Evolutionary conservation across 2,797 vertebrate species (phyloP).

Genomic region (Taenioides sp.): DNA sequence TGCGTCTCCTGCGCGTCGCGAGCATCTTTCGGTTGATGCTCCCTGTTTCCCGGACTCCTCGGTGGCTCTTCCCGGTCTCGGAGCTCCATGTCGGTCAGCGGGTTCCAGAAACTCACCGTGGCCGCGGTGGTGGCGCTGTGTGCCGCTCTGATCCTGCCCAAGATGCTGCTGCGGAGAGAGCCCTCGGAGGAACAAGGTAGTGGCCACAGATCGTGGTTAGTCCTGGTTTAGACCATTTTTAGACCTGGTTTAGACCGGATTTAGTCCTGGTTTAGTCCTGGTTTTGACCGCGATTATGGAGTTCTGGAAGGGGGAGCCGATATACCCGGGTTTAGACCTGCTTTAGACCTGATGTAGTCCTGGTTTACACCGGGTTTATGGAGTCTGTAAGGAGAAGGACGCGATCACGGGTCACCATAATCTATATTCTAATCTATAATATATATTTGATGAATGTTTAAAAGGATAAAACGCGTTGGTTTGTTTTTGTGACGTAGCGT

Average conservation of each 20-base stretch:
- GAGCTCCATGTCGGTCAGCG: conserved; percentile 75
- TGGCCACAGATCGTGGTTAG: not conserved
- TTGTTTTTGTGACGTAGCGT: too few relatives aligned
- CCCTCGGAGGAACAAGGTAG: not conserved
- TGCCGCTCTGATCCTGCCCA: conserved; percentile 86
- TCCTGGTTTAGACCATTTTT: not conserved
- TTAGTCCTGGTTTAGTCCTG: not conserved
- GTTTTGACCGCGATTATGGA: not conserved
- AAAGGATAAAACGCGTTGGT: too few relatives aligned
- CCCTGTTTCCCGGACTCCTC: not conserved
- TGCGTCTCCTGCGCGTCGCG: not conserved
- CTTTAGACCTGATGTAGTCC: not conserved
- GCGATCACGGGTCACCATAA: too few relatives aligned
- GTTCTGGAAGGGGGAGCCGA: not conserved
- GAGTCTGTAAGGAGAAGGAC: too few relatives aligned
- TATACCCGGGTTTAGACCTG: not conserved
- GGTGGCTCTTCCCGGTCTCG: not conserved
- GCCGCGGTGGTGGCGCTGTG: conserved; percentile 86
- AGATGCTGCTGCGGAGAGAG: conserved; percentile 72
- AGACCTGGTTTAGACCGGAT: not conserved
- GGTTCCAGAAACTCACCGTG: conserved; percentile 82
- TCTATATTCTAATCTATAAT: too few relatives aligned
- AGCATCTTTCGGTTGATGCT: not conserved
- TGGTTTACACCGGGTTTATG: not conserved
- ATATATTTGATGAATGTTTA: too few relatives aligned